A percentile compares a stretch with the other conserved stretches of the same genome.
Evolutionary conservation across 2,888 invertebrate species (phyloP).

Genomic region (Zele albiditarsus): DNA sequence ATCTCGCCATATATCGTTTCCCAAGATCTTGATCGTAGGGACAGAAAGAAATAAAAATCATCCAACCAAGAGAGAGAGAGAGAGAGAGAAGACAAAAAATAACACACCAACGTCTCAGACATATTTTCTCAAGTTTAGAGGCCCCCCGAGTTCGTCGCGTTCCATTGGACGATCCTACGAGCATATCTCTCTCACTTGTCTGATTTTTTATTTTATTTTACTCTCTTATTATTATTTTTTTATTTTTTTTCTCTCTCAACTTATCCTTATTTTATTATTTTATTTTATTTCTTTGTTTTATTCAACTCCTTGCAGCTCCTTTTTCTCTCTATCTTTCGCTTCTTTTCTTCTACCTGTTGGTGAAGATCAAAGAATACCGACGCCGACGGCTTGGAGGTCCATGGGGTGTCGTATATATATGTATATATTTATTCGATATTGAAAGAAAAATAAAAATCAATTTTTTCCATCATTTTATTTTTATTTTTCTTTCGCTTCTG

Average conservation of each 20-base stretch:
- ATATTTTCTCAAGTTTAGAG: constrained; percentile 66
- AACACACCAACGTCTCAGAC: constrained; percentile 55
- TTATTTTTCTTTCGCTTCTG: no score
- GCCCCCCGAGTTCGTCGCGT: constrained; percentile 45
- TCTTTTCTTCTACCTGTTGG: constrained; percentile 50
- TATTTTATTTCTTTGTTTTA: constrained; percentile 35
- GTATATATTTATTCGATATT: constrained; percentile 20
- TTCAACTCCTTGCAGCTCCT: constrained; percentile 30
- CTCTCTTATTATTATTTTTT: constrained; percentile 30
- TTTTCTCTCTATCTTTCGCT: constrained; percentile 28
- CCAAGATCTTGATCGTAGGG: constrained; percentile 24
- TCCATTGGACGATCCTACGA: constrained; percentile 52
- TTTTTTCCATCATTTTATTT: no score
- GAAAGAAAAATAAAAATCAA: constrained; percentile 19
- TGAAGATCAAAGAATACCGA: constrained; percentile 54
- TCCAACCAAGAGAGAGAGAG: constrained; percentile 12
- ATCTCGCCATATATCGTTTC: neutral
- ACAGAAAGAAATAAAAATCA: constrained; percentile 26
- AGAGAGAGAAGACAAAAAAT: constrained; percentile 41
- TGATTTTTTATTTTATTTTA: neutral
- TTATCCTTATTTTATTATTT: constrained; percentile 23
- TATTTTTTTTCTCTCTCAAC: constrained; percentile 14
- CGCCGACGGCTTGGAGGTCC: constrained; percentile 60
- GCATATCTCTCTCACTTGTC: constrained; percentile 23
- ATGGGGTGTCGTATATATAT: constrained; percentile 66